Base-by-base conservation (phyloP, 2,113 vertebrate species). In the Ia io region DNA sequence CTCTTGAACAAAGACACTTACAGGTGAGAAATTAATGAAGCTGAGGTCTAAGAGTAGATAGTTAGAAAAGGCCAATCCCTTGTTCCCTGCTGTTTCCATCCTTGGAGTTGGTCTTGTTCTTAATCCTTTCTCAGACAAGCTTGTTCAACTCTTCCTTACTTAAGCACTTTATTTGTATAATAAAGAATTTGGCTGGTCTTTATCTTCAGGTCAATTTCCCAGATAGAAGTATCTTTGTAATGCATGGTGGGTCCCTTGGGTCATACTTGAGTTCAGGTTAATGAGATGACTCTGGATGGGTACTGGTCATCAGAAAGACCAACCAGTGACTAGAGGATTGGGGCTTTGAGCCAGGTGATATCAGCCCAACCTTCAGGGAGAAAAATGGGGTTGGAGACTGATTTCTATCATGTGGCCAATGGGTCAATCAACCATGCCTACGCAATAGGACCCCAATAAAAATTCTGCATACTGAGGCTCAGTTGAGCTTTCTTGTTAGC, bases 1-100 rank as follows among this genome's bases (percentile, higher is more conserved):
- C 35, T 70, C 11, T 40, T 86, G 51, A 86, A n/a, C 70, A 88
- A 87, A 91, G 28, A 90, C 20, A 73, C n/a, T 61, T 61, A 73
- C 32, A 44, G 56, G 84, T 69, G 35, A 94, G n/a, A 92, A 94
- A 79, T 63, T 61, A 90, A 95, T 84, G 32, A 59, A 77, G 79
- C 32, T 28, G 13, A 88, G 40, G 63, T 63, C 35, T 74, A 71
- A 84, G 17, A 92, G 37, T 67, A 63, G 63, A 17, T 51, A 61
- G 18, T 40, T 56, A 53, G 53, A 88, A 92, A 37, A 49, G 5
- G 28, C 6, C 71, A 90, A 63, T 73, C 23, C 69, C 35, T 32
- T 11, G 90, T 35, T 69, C 25, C 32, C 32, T 44, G 40, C 13
- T 82, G 25, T 49, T 42, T 25, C 56, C 9, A 76, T 95, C 28